These are phyloP conservation scores for Maniola jurtina DNA, from an alignment of 1,140 invertebrate species.

Conservation along the genomic window DNA sequence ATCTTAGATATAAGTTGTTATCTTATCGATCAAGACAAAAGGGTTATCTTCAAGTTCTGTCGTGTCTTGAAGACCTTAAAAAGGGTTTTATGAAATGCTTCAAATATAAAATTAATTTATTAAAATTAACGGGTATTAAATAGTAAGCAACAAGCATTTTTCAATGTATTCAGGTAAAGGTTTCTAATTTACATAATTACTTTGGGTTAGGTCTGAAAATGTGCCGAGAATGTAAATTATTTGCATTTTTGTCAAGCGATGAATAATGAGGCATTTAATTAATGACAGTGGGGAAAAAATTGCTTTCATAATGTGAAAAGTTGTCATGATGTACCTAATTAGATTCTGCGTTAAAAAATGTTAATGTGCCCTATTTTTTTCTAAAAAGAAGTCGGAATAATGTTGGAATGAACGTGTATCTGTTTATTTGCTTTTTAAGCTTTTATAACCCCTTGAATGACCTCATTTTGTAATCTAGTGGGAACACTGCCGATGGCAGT, in stretches of 20 bases:
- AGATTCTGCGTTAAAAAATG: not conserved
- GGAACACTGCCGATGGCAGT: too few relatives aligned
- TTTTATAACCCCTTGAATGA: too few relatives aligned
- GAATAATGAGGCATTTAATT: conserved; percentile 23
- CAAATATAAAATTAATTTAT: not conserved
- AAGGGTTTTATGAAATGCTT: too few relatives aligned
- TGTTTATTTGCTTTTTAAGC: too few relatives aligned
- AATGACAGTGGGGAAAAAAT: conserved; percentile 3
- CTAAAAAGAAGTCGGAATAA: too few relatives aligned
- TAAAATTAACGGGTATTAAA: conserved; percentile 2
- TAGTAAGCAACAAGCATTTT: conserved; percentile 6
- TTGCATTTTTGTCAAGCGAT: conserved; percentile 19
- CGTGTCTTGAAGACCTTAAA: too few relatives aligned
- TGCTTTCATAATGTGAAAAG: not conserved
- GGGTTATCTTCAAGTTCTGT: too few relatives aligned
- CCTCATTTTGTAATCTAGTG: too few relatives aligned
- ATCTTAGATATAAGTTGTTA: too few relatives aligned
- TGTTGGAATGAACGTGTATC: too few relatives aligned
- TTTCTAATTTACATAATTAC: conserved; percentile 26
- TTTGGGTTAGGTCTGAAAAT: conserved; percentile 17
- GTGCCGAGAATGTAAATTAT: conserved; percentile 20
- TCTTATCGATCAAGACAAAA: too few relatives aligned
- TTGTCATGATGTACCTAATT: not conserved
- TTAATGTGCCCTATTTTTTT: not conserved
- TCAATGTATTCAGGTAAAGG: conserved; percentile 6